Evolutionary conservation across 2,113 vertebrate genomes (phyloP).

Genomic region (Himantopus leucocephalus): DNA sequence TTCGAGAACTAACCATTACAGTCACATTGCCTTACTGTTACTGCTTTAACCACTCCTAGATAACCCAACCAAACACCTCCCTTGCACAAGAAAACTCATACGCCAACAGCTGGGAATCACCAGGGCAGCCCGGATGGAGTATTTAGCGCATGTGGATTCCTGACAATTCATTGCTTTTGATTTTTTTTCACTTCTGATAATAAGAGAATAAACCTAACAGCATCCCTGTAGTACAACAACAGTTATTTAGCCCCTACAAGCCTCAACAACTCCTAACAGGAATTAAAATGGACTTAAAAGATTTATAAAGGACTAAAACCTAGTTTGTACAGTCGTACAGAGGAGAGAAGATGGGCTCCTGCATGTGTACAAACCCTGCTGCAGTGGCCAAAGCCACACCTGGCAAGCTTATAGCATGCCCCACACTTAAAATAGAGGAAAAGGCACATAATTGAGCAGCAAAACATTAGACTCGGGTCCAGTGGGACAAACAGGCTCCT

Average conservation of each 20-base stretch:
- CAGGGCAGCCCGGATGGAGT: background rate
- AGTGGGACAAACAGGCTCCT: background rate
- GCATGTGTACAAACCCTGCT: background rate
- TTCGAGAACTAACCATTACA: background rate
- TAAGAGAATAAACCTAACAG: background rate
- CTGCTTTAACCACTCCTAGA: background rate
- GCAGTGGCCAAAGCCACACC: background rate
- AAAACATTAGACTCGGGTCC: background rate
- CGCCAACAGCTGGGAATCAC: background rate
- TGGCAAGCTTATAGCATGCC: background rate
- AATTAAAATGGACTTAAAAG: background rate
- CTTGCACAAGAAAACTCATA: background rate
- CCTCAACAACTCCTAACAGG: background rate
- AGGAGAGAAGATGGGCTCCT: background rate
- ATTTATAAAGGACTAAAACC: background rate
- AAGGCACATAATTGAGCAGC: rapidly evolving
- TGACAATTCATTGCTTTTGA: background rate
- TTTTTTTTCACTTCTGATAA: background rate
- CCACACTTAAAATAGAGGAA: background rate
- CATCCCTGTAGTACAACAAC: background rate
- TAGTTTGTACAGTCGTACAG: background rate
- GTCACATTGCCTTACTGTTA: background rate
- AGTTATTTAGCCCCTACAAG: background rate
- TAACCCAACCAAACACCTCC: background rate
- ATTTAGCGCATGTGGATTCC: background rate